A percentile compares a stretch with the other conserved stretches of the same genome.
These are phyloP conservation scores for Selene dorsalis DNA, from an alignment of 2,797 vertebrate species.

Conservation along the genomic window DNA sequence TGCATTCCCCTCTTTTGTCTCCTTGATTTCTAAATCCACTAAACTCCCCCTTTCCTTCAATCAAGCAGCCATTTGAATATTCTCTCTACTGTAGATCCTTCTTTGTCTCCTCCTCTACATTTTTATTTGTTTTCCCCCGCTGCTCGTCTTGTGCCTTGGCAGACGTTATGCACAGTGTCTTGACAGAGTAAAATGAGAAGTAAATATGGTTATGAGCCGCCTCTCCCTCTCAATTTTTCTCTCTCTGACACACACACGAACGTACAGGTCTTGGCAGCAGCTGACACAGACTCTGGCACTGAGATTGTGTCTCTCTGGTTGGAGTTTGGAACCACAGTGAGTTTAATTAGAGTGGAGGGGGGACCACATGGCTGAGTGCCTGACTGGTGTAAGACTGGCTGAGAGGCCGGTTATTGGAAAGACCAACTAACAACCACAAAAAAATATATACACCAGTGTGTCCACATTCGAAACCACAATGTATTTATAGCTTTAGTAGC, in stretches of 20 bases:
- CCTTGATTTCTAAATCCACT: conserved; percentile 70
- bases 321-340: conserved; percentile 72
- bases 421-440: conserved; percentile 47
- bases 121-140: conserved; percentile 54
- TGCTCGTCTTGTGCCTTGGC: conserved; percentile 54
- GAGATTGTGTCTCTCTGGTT: conserved; percentile 66
- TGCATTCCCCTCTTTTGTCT: conserved; percentile 61
- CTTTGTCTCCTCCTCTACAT: conserved; percentile 57
- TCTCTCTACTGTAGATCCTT: conserved; percentile 50
- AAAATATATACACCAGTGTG: conserved; percentile 13
- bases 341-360: conserved; percentile 80
- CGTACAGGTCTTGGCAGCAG: conserved; percentile 65
- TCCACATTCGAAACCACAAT: conserved; percentile 21
- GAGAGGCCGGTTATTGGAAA: conserved; percentile 50
- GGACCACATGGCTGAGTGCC: conserved; percentile 72
- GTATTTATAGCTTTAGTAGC: conserved; percentile 56
- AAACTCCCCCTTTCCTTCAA: conserved; percentile 52
- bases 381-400: conserved; percentile 51
- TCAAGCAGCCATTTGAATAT: conserved; percentile 56
- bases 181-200: conserved; percentile 65
- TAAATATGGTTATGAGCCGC: conserved; percentile 67
- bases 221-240: conserved; percentile 44
- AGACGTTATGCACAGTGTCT: conserved; percentile 51
- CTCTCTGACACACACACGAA: conserved; percentile 32
- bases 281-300: conserved; percentile 68